phyloP scores from a whole-genome alignment of 2,113 vertebrate species.

The Cyprinodon tularosa region DNA sequence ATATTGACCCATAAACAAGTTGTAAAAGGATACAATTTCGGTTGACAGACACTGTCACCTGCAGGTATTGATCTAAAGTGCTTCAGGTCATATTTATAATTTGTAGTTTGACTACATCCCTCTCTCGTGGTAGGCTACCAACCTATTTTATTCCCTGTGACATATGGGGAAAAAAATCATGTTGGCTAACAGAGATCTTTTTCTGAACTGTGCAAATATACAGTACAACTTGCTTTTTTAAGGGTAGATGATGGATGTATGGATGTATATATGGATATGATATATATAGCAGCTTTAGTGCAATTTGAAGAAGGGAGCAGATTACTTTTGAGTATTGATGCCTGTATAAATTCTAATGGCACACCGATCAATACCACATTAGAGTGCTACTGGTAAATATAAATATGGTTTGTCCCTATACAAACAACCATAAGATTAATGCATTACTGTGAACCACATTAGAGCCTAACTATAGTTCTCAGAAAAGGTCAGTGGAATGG shows the following conservation, averaged over 20 bases:
- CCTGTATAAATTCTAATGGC: slow-evolving; percentile 65
- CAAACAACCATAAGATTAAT: slow-evolving; percentile 64
- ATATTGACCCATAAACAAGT: slow-evolving; percentile 70
- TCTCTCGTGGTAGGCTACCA: slow-evolving; percentile 70
- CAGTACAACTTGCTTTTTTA: slow-evolving; percentile 63
- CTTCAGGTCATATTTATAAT: slow-evolving; percentile 76
- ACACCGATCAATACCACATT: slow-evolving; percentile 66
- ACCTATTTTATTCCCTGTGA: slow-evolving; percentile 73
- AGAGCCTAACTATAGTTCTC: slow-evolving; percentile 29
- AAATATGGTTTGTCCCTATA: slow-evolving; percentile 60
- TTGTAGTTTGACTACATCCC: slow-evolving; percentile 78
- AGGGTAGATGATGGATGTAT: slow-evolving; percentile 29
- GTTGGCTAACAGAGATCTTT: slow-evolving; percentile 72
- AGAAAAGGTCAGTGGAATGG: slow-evolving; percentile 51
- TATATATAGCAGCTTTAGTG: background rate
- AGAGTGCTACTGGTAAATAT: slow-evolving; percentile 59
- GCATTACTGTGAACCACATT: slow-evolving; percentile 46
- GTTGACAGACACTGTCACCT: slow-evolving; percentile 66
- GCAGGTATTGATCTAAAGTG: slow-evolving; percentile 65
- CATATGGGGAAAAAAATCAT: slow-evolving; percentile 75
- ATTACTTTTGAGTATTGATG: background rate
- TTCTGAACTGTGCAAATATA: slow-evolving; percentile 41
- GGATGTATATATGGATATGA: background rate
- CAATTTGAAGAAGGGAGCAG: background rate
- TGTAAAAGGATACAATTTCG: slow-evolving; percentile 77